Percentiles rank a stretch among this genome's conserved stretches.
Evolutionary conservation across 2,888 invertebrate genomes (phyloP).

Genomic region (Nudaria mundana): DNA sequence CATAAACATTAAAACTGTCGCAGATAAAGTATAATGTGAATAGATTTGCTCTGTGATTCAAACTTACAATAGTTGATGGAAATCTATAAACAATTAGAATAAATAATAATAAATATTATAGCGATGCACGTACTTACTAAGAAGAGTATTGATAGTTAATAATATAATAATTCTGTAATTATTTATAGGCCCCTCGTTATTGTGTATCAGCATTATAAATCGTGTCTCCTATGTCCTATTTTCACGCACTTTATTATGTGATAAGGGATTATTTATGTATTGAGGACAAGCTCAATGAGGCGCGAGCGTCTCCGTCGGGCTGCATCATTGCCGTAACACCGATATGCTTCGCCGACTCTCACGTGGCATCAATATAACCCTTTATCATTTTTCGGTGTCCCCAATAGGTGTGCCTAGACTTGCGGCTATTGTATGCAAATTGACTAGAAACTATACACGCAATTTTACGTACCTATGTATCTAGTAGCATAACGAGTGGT

Average conservation of each 20-base stretch:
- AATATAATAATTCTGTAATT: neutral
- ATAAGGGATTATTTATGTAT: slow-evolving; percentile 60
- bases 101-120: too few relatives aligned
- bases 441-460: slow-evolving; percentile 19
- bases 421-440: slow-evolving; percentile 38
- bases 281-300: slow-evolving; percentile 33
- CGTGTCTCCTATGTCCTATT: slow-evolving; percentile 17
- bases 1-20: slow-evolving; percentile 33
- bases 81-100: too few relatives aligned
- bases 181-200: too few relatives aligned
- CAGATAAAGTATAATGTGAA: neutral
- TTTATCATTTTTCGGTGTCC: slow-evolving; percentile 23
- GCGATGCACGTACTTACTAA: too few relatives aligned
- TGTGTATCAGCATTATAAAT: too few relatives aligned
- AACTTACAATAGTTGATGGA: too few relatives aligned
- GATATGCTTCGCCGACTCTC: slow-evolving; percentile 33
- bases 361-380: slow-evolving; percentile 17
- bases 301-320: slow-evolving; percentile 25
- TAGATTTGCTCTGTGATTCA: neutral
- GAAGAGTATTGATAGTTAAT: too few relatives aligned
- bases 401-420: slow-evolving; percentile 22
- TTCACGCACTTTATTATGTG: slow-evolving; percentile 32
- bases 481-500: too few relatives aligned
- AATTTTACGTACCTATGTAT: slow-evolving; percentile 10
- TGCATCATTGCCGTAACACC: slow-evolving; percentile 31